phyloP scores from a whole-genome alignment of 2,113 vertebrate species.

The Perca schrenkii region DNA sequence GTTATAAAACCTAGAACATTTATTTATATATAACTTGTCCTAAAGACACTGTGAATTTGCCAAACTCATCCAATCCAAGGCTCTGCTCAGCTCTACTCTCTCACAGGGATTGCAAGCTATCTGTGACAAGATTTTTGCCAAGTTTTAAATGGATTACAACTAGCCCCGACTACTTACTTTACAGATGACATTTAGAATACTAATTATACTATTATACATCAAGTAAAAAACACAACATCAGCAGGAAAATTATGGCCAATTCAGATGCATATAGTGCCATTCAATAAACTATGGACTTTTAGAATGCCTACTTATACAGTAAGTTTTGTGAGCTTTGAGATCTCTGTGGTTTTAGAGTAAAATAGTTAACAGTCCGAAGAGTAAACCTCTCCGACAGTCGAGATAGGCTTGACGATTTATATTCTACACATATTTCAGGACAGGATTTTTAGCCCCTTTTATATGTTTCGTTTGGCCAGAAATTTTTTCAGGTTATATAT shows the following conservation, averaged over 20 bases:
- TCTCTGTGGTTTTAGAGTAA: slow-evolving; percentile 46
- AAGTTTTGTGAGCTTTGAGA: slow-evolving; percentile 30
- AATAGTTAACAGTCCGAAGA: slow-evolving; percentile 75
- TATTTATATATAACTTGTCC: neutral
- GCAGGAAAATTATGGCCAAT: slow-evolving; percentile 67
- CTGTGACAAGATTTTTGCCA: slow-evolving; percentile 46
- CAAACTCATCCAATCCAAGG: slow-evolving; percentile 47
- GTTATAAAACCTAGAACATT: slow-evolving; percentile 5
- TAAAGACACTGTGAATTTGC: slow-evolving; percentile 29
- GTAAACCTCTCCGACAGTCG: slow-evolving; percentile 63
- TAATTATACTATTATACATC: slow-evolving; percentile 62
- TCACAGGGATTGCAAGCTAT: slow-evolving; percentile 40
- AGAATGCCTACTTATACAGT: slow-evolving; percentile 41
- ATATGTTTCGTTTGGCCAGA: neutral
- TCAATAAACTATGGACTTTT: slow-evolving; percentile 43
- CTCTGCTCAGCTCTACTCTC: slow-evolving; percentile 30
- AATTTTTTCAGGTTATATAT: neutral
- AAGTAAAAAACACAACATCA: slow-evolving; percentile 61
- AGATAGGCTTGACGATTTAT: slow-evolving; percentile 31
- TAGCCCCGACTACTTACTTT: slow-evolving; percentile 53
- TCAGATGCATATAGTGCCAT: slow-evolving; percentile 55
- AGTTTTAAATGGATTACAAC: slow-evolving; percentile 59
- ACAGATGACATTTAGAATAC: slow-evolving; percentile 65
- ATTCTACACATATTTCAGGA: slow-evolving; percentile 1
- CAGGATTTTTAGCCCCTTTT: neutral